A percentile compares a stretch with the other conserved stretches of the same genome.
phyloP scores from a whole-genome alignment of 1,140 invertebrate species.

The Drosophila nigrodunni region DNA sequence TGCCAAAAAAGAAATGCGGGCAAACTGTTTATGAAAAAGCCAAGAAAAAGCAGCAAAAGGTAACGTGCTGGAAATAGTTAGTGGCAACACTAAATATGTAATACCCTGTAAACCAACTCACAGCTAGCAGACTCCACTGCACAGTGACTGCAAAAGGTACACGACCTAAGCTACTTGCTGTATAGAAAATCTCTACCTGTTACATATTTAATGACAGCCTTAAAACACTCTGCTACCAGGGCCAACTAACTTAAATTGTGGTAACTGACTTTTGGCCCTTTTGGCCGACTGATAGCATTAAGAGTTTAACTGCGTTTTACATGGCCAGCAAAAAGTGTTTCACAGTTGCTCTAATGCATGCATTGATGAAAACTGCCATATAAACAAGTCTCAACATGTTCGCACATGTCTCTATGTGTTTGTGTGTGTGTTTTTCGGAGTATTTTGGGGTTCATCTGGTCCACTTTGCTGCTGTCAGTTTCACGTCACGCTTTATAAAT shows the following conservation, averaged over 20 bases:
- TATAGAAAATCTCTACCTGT: background rate
- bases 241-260: background rate
- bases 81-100: background rate
- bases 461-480: slow-evolving; percentile 46
- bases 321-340: background rate
- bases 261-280: slow-evolving; percentile 30
- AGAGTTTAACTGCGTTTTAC: slow-evolving; percentile 50
- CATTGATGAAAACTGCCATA: slow-evolving; percentile 24
- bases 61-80: slow-evolving; percentile 4
- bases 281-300: slow-evolving; percentile 39
- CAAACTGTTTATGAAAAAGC: slow-evolving; percentile 55
- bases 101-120: background rate
- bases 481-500: slow-evolving; percentile 59
- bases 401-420: background rate
- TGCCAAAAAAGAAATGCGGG: slow-evolving; percentile 36
- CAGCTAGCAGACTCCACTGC: too few species aligned
- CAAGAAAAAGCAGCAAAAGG: slow-evolving; percentile 26
- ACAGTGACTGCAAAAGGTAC: too few species aligned
- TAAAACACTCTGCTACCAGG: slow-evolving; percentile 8
- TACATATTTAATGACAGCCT: slow-evolving; percentile 9
- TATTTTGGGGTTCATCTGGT: slow-evolving; percentile 22
- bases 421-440: background rate
- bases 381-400: background rate
- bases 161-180: too few species aligned
- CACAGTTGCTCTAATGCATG: slow-evolving; percentile 11